phyloP scores from a whole-genome alignment of 2,797 vertebrate species.

The Carapus acus region DNA sequence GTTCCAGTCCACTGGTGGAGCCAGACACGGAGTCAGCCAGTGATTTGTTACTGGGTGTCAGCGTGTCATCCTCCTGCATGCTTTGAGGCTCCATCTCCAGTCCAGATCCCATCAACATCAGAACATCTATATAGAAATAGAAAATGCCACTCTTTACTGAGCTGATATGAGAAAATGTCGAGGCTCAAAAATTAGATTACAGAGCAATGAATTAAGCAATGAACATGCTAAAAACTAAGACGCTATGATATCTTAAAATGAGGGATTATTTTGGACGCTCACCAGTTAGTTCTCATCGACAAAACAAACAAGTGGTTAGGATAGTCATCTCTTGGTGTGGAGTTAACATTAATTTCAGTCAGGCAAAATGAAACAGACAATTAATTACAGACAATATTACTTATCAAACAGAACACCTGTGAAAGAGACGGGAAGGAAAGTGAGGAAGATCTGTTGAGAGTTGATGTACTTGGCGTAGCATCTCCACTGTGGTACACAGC shows the following conservation, averaged over 20 bases:
- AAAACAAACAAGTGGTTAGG: too few relatives aligned
- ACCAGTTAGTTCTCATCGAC: too few relatives aligned
- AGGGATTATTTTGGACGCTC: too few relatives aligned
- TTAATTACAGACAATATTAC: too few relatives aligned
- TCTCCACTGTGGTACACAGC: conserved; percentile 80
- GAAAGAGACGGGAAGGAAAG: conserved; percentile 86
- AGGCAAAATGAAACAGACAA: too few relatives aligned
- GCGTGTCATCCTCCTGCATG: conserved; percentile 59
- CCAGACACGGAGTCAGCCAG: conserved; percentile 56
- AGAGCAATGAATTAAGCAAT: too few relatives aligned
- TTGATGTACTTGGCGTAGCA: conserved; percentile 87
- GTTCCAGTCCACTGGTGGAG: conserved; percentile 52
- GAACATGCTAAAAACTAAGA: too few relatives aligned
- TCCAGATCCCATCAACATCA: conserved; percentile 74
- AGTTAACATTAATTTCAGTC: too few relatives aligned
- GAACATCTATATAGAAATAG: conserved; percentile 72
- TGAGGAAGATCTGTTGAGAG: conserved; percentile 88
- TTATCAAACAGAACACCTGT: conserved; percentile 72
- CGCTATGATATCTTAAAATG: too few relatives aligned
- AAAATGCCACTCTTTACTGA: not conserved
- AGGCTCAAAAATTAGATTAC: too few relatives aligned
- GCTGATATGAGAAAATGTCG: too few relatives aligned
- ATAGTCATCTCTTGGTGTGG: too few relatives aligned
- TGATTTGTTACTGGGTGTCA: conserved; percentile 60
- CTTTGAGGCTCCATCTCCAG: conserved; percentile 63